Conservation (phyloP, 1,140 invertebrate genomes). For the Aradophagus sp. region DNA sequence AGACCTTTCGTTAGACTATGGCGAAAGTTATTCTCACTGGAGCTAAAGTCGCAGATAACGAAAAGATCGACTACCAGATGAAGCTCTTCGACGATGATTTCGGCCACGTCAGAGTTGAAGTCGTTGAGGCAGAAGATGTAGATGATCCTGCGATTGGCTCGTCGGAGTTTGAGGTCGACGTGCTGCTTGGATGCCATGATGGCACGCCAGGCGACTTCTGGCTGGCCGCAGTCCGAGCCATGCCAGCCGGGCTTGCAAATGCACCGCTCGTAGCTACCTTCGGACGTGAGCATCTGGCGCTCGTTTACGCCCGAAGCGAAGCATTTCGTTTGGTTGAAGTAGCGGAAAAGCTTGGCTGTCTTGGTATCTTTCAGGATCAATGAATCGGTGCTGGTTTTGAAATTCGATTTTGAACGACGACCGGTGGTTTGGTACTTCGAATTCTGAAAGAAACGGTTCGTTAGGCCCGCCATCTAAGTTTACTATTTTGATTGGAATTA, state of each 20-base stretch:
- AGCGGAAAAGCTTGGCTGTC: slow-evolving; percentile 69
- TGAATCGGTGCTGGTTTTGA: slow-evolving; percentile 66
- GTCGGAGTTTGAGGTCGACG: slow-evolving; percentile 71
- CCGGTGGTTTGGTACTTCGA: slow-evolving; percentile 17
- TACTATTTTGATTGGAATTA: too few relatives aligned
- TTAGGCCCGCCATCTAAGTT: too few relatives aligned
- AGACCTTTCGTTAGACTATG: slow-evolving; percentile 67
- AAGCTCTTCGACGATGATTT: slow-evolving; percentile 78
- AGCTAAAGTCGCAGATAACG: slow-evolving; percentile 77
- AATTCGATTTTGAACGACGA: slow-evolving; percentile 55
- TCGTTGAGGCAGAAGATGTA: slow-evolving; percentile 77
- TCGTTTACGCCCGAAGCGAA: slow-evolving; percentile 76
- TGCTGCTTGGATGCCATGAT: slow-evolving; percentile 77
- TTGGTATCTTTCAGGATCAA: slow-evolving; percentile 67
- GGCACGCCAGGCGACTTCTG: slow-evolving; percentile 80
- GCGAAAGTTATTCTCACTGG: slow-evolving; percentile 70
- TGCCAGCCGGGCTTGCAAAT: slow-evolving; percentile 79
- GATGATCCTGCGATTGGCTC: slow-evolving; percentile 74
- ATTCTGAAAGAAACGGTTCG: slow-evolving; percentile 1
- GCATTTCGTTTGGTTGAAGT: slow-evolving; percentile 76
- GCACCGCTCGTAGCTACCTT: slow-evolving; percentile 70
- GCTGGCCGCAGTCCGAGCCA: slow-evolving; percentile 79
- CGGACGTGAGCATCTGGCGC: slow-evolving; percentile 63
- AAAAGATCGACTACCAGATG: slow-evolving; percentile 79
- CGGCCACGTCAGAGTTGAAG: slow-evolving; percentile 76